Percentiles rank a stretch among this genome's conserved stretches.
phyloP scores from a whole-genome alignment of 2,888 invertebrate genomes.

The Eristalis intricaria region DNA sequence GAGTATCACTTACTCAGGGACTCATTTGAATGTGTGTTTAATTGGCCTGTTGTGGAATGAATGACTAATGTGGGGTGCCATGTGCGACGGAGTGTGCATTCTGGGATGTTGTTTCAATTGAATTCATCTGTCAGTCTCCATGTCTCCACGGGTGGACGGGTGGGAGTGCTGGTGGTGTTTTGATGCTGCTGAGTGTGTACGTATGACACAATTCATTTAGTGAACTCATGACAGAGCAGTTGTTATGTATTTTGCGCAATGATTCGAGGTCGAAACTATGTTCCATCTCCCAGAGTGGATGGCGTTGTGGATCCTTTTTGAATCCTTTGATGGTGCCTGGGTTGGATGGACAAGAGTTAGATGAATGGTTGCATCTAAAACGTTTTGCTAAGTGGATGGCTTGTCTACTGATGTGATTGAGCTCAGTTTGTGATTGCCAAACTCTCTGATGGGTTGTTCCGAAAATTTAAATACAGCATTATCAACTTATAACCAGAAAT shows the following conservation, averaged over 20 bases:
- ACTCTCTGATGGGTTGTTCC: too few relatives aligned
- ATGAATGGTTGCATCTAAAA: too few relatives aligned
- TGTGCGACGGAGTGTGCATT: slow-evolving; percentile 51
- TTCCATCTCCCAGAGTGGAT: neutral
- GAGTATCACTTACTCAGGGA: slow-evolving; percentile 30
- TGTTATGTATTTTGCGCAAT: neutral
- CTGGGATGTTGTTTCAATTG: slow-evolving; percentile 45
- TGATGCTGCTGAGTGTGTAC: neutral
- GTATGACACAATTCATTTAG: neutral
- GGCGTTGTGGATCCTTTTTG: neutral
- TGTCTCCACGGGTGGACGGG: neutral
- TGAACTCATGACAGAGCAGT: neutral
- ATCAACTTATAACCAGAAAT: too few relatives aligned
- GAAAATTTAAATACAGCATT: too few relatives aligned
- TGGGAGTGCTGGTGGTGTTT: neutral
- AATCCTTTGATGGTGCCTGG: too few relatives aligned
- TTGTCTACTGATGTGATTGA: too few relatives aligned
- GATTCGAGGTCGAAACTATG: neutral
- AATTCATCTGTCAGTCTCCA: slow-evolving; percentile 29
- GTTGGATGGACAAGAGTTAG: too few relatives aligned
- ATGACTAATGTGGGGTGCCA: slow-evolving; percentile 59
- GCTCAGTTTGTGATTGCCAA: too few relatives aligned
- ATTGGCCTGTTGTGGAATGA: slow-evolving; percentile 67
- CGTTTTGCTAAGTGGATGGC: too few relatives aligned
- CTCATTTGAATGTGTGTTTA: slow-evolving; percentile 65